Base-by-base conservation (phyloP, 2,888 invertebrate genomes). In the Bombylius major region DNA sequence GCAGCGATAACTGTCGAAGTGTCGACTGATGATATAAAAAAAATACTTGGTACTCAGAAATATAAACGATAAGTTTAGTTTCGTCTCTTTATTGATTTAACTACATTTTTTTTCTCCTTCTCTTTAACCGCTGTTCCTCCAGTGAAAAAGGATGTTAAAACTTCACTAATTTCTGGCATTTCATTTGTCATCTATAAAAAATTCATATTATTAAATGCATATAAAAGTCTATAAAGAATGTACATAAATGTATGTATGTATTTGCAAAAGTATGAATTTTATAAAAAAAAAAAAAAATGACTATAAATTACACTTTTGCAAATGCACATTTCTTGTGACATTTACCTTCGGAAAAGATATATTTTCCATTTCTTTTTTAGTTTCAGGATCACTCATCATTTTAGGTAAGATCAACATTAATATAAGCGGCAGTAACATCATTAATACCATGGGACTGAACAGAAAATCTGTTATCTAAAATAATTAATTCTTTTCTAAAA, bases 311-410 rank as follows among this genome's bases (percentile, higher is more conserved):
- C 1, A 23, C 23, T 23, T 44, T 32, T 50, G 31, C 8, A 36
- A 50, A 50, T 23, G 23, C 23, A 23, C 23, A 23, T 23, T 23
- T 23, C 23, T 23, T 3, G 23, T 23, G 23, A 23, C 1, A 23
- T 23, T 47, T 60, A 69, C 70, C 66, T 73, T 73, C 11, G 74
- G 72, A 55, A 74, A 70, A 68, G 88, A 86, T 51, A 90, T 80
- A 69, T 95, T 93, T 74, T 96, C 92, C 77, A 94, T 84, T 75
- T 94, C 93, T 75, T 94, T 94, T 69, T 95, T 91, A 4, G 97
- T 90, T 72, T 98, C 96, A 5, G 97, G 96, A 75, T 98, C 98
- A 69, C 93, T 96, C 86, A 98, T 90, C 82, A 97, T 86, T 73
- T 95, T 96, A 1, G 97, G 96, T 66, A 97, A 75, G 60, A 97